A percentile compares a stretch with the other conserved stretches of the same genome.
phyloP scores from a whole-genome alignment of 2,113 vertebrate genomes.

The Cyprinus carpio region DNA sequence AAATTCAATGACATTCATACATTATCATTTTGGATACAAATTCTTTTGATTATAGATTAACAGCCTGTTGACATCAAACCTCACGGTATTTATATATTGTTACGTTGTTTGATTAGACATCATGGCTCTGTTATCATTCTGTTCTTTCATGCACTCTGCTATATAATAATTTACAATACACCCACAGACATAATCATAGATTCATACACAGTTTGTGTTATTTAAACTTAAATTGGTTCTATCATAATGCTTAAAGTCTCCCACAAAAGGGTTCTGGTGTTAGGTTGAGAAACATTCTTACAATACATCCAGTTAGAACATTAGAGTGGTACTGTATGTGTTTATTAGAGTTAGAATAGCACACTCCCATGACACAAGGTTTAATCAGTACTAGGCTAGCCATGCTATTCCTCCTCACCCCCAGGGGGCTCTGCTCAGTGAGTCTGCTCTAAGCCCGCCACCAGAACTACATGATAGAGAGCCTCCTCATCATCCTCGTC shows the following conservation, averaged over 20 bases:
- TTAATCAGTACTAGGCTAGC: slow-evolving; percentile 6
- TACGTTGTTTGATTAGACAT: not conserved
- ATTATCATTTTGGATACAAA: not conserved
- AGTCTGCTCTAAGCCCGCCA: slow-evolving; percentile 86
- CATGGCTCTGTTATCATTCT: not conserved
- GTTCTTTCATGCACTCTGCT: not conserved
- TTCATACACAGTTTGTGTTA: not conserved
- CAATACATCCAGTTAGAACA: no score
- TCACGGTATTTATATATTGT: not conserved
- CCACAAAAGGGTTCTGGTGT: not conserved
- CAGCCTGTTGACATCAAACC: not conserved
- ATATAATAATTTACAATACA: not conserved
- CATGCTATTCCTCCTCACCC: slow-evolving; percentile 81
- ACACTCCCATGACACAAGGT: not conserved
- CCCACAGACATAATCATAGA: not conserved
- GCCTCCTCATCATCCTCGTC: slow-evolving; percentile 84
- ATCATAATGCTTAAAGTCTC: not conserved
- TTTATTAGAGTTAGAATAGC: not conserved
- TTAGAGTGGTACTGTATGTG: slow-evolving; percentile 10
- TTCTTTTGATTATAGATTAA: not conserved
- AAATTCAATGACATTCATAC: not conserved
- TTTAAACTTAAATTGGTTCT: no score
- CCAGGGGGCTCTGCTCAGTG: slow-evolving; percentile 76
- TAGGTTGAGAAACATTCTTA: not conserved
- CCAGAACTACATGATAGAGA: slow-evolving; percentile 83